A percentile compares a stretch with the other conserved stretches of the same genome.
These are phyloP conservation scores for Belonocnema kinseyi DNA, from an alignment of 1,140 invertebrate genomes.

Conservation along the genomic window DNA sequence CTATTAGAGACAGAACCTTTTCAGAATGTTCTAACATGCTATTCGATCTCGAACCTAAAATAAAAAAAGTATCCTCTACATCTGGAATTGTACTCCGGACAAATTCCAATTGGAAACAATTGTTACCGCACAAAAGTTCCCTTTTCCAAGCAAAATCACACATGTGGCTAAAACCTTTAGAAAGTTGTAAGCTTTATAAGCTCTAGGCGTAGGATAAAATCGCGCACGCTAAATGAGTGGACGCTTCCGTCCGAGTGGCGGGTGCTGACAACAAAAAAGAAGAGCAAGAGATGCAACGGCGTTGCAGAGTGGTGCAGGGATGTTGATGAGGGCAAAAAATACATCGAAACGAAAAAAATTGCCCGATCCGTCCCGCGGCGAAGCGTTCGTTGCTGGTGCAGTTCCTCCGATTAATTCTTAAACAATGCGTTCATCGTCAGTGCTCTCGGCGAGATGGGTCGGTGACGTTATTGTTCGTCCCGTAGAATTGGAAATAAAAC, in stretches of 20 bases:
- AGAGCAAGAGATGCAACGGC: conserved; percentile 4
- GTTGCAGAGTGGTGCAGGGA: background rate
- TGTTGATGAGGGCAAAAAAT: conserved; percentile 6
- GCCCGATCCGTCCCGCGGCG: conserved; percentile 39
- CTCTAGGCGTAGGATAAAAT: conserved; percentile 41
- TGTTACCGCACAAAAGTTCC: background rate
- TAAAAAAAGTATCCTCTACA: no score
- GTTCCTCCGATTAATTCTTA: conserved; percentile 52
- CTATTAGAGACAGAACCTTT: no score
- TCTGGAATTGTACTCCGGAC: no score
- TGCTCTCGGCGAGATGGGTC: conserved; percentile 30
- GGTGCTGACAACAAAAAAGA: conserved; percentile 35
- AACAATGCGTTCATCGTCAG: conserved; percentile 50
- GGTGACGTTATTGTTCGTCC: conserved; percentile 51
- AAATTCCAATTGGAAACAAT: conserved; percentile 5
- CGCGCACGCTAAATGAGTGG: conserved; percentile 43
- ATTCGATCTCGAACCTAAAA: no score
- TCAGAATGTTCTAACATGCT: no score
- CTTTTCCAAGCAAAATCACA: background rate
- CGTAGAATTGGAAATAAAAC: conserved; percentile 65
- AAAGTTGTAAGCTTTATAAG: conserved; percentile 20
- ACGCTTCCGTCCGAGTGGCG: conserved; percentile 9
- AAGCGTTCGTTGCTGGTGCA: conserved; percentile 42
- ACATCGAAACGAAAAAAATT: conserved; percentile 35
- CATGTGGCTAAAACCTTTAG: conserved; percentile 5